Evolutionary conservation across 1,140 invertebrate genomes (phyloP), one percentile per base, ranked within the genome.

Genomic region (Panulirus ornatus): DNA sequence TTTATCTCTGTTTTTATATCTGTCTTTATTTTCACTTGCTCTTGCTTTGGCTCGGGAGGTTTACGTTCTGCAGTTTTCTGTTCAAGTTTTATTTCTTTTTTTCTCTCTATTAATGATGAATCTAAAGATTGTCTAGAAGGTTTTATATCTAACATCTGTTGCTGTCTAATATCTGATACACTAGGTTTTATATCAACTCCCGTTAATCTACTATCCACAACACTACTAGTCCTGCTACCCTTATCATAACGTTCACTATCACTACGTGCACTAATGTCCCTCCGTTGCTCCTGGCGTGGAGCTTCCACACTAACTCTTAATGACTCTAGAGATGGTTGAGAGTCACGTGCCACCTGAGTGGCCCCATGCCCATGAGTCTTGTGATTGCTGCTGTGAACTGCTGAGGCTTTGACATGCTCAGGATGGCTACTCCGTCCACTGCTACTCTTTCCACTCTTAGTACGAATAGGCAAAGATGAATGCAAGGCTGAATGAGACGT

Each of bases 201-300:
- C 11, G 44, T 51, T 40, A 91, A 78, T 47, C 75, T 78, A n/a
- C 78, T 63, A 63, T 91, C 90, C 51, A 91, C 79, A 83, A 73
- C 76, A 83, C 84, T 91, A 84, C 89, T 91, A 87, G 66, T 92
- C 40, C 92, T 73, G 81, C 75, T 89, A 85, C 75, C 54, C 66
- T 85, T 81, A 47, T 87, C 84, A 58, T 47, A 87, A 34, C 82
- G 30, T 75, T 82, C 84, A 92, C 87, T 87, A 85, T 91, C 88
- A 86, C 93, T 83, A 76, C 93, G 88, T 91, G 84, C 85, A 87
- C 71, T 91, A 51, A 83, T 36, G 38, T 89, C 87, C 38, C 87
- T 89, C 79, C 87, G 42, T 47, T 89, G 87, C 34, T 86, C 84
- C 30, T 51, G 71, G 8, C 78, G 58, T 1, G 79, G 44, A 38